These are phyloP conservation scores for Encarsia formosa DNA, from an alignment of 2,888 invertebrate species.

Conservation along the genomic window DNA sequence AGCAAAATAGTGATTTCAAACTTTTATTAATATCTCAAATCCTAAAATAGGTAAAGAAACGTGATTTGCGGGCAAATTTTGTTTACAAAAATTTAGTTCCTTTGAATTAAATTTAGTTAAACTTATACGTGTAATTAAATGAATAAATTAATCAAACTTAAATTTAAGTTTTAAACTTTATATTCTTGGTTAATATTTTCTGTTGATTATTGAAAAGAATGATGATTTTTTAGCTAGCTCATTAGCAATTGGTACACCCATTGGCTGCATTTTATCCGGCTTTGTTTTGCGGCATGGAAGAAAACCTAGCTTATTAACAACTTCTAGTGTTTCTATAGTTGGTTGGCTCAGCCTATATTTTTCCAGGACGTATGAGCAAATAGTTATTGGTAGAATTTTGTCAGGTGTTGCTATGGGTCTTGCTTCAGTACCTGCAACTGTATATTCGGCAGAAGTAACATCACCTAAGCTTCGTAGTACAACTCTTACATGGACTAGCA, in stretches of 20 bases:
- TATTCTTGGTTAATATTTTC: too few species aligned
- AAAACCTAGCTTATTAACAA: slow-evolving; percentile 50
- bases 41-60: too few species aligned
- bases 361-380: slow-evolving; percentile 46
- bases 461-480: slow-evolving; percentile 52
- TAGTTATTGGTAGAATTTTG: slow-evolving; percentile 52
- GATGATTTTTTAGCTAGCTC: slow-evolving; percentile 57
- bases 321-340: slow-evolving; percentile 53
- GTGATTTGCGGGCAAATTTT: too few species aligned
- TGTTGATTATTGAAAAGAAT: too few species aligned
- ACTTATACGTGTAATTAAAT: too few species aligned
- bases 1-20: too few species aligned
- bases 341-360: slow-evolving; percentile 56
- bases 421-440: slow-evolving; percentile 55
- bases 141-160: too few species aligned
- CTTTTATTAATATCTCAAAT: too few species aligned
- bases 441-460: slow-evolving; percentile 57
- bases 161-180: too few species aligned
- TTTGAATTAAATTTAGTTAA: too few species aligned
- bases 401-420: slow-evolving; percentile 56
- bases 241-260: slow-evolving; percentile 55
- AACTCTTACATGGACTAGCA: slow-evolving; percentile 57
- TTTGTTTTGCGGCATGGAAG: slow-evolving; percentile 56
- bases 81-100: too few species aligned
- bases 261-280: slow-evolving; percentile 56